phyloP scores from a whole-genome alignment of 1,140 invertebrate species.

The Ceratosolen solmsi region DNA sequence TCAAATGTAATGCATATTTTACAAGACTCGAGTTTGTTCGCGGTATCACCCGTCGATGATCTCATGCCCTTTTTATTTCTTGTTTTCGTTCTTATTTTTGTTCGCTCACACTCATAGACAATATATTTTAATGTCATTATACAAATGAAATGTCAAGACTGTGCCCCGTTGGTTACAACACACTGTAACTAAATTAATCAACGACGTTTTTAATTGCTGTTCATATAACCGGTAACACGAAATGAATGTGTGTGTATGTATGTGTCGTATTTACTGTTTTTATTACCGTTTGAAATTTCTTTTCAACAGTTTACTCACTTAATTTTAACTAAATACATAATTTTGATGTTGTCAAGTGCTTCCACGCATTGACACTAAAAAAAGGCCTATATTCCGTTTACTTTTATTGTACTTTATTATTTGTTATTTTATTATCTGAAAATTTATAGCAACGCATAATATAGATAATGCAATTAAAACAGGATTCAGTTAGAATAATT shows the following conservation, averaged over 20 bases:
- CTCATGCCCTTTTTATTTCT: not conserved
- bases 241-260: not conserved
- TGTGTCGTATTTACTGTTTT: not conserved
- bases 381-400: too few species aligned
- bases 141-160: slow-evolving; percentile 12
- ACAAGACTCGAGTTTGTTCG: not conserved
- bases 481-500: too few species aligned
- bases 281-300: not conserved
- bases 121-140: not conserved
- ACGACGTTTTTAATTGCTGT: not conserved
- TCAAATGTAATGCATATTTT: not conserved
- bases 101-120: not conserved
- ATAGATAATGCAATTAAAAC: too few species aligned
- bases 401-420: too few species aligned
- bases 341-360: too few species aligned
- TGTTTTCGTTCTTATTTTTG: too few species aligned
- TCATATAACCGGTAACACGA: not conserved
- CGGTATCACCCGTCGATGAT: not conserved
- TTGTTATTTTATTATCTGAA: too few species aligned
- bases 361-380: too few species aligned
- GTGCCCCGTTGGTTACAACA: not conserved
- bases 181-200: not conserved
- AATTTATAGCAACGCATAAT: too few species aligned
- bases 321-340: too few species aligned
- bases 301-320: not conserved